Base-by-base conservation (phyloP, 2,797 vertebrate species). In the Cyprinodon diabolis region DNA sequence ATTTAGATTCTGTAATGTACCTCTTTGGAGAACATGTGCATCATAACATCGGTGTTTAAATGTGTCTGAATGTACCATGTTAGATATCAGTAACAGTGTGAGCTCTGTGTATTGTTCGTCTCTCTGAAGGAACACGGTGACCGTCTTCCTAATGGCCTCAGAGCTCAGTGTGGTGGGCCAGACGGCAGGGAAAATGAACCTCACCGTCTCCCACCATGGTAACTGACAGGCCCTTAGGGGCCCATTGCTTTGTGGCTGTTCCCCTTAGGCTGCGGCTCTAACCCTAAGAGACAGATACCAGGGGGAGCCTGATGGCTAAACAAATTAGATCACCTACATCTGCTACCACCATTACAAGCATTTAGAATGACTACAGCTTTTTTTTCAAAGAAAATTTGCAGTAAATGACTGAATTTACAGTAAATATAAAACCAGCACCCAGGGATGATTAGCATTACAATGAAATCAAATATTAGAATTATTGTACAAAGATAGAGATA, bases 261-360 rank as follows among this genome's bases (percentile, higher is more conserved):
- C 83, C 71, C 75, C 79, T 82, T 74, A 54, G 67, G 66, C 77
- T 80, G 23, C 56, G 58, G 74, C 68, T 68, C 69, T 15, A 62
- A 66, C 74, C 88, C 68, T 72, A 3, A 6, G 86, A 87, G 87
- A 76, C 51, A 13, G n/a, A 37, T 47, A 43, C 83, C 74, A 51
- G 63, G 47, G 74, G 78, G 75, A 84, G 57, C 76, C 66, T 2
- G 21, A 75, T 62, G 73, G 77, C 88, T 82, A 91, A 90, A 91
- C 89, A 89, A 88, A 85, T 91, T 77, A 92, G 68, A 82, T 92
- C 87, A 90, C 74, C 78, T 78, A 70, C 68, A 69, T 73, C 25
- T 21, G 21, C 66, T 78, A 70, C 75, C 66, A 51, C 57, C 9
- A 13, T 62, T 78, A 72, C 74, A 60, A 73, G 79, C 35, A 67